These are phyloP conservation scores for Agriopis aurantiaria DNA, from an alignment of 2,888 invertebrate genomes.

Conservation along the genomic window DNA sequence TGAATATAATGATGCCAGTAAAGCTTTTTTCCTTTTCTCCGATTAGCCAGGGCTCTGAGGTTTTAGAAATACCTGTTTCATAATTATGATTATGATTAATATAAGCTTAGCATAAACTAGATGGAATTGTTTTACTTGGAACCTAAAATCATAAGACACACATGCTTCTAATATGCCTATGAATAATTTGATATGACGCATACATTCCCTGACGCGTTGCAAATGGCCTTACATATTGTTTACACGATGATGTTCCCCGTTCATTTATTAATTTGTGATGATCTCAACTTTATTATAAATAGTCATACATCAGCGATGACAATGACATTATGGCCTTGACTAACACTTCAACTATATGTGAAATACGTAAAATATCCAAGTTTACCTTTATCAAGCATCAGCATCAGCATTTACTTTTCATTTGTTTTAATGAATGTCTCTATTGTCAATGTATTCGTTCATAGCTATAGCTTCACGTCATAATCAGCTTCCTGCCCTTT, in stretches of 20 bases:
- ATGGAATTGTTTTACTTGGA: background rate
- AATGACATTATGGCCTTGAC: slow-evolving; percentile 76
- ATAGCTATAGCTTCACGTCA: too few species aligned
- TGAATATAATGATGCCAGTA: too few species aligned
- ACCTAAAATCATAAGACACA: slow-evolving; percentile 5
- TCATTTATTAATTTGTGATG: slow-evolving; percentile 68
- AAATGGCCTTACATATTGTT: slow-evolving; percentile 46
- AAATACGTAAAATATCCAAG: background rate
- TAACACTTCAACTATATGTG: slow-evolving; percentile 22
- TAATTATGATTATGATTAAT: background rate
- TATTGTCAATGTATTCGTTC: too few species aligned
- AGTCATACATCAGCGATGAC: slow-evolving; percentile 64
- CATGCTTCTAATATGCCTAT: slow-evolving; percentile 18
- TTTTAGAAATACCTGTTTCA: background rate
- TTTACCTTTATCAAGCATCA: background rate
- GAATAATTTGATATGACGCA: slow-evolving; percentile 45
- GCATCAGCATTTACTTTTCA: slow-evolving; percentile 1
- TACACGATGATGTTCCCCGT: slow-evolving; percentile 50
- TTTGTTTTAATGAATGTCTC: background rate
- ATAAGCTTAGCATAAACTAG: background rate
- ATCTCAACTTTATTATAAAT: slow-evolving; percentile 68
- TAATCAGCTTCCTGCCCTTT: too few species aligned
- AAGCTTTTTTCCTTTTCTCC: too few species aligned
- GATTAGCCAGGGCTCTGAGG: too few species aligned
- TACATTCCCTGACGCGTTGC: slow-evolving; percentile 25